A percentile compares a stretch with the other conserved stretches of the same genome.
phyloP scores from a whole-genome alignment of 2,888 invertebrate species.

The Panopea generosa region DNA sequence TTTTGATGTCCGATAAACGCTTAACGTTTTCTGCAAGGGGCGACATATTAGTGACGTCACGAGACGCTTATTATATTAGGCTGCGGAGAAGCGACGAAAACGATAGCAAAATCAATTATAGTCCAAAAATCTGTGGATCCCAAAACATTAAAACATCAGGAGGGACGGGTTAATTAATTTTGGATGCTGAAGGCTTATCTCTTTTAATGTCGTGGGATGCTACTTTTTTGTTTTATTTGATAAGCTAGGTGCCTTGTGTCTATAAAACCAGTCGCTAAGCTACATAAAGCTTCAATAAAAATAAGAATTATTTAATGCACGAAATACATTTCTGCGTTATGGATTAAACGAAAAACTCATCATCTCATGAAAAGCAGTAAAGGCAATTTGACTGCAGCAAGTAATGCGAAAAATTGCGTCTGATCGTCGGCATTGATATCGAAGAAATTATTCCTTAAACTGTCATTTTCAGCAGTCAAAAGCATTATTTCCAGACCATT shows the following conservation, averaged over 20 bases:
- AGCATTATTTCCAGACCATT: conserved; percentile 50
- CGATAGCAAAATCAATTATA: conserved; percentile 33
- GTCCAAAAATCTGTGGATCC: conserved; percentile 30
- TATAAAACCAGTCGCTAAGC: conserved; percentile 3
- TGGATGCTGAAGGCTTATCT: neutral
- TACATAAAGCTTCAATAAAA: neutral
- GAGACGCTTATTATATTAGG: conserved; percentile 25
- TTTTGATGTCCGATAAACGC: conserved; percentile 26
- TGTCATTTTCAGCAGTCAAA: conserved; percentile 40
- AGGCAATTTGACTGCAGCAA: conserved; percentile 29
- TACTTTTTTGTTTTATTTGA: no score
- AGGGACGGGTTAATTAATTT: neutral
- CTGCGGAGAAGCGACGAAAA: conserved; percentile 38
- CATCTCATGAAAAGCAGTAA: no score
- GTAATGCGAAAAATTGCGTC: conserved; percentile 45
- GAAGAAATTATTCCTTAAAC: conserved; percentile 18
- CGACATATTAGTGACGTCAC: conserved; percentile 51
- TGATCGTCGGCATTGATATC: conserved; percentile 32
- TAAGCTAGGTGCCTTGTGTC: conserved; percentile 19
- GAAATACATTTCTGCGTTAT: no score
- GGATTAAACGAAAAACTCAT: no score
- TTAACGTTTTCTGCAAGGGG: conserved; percentile 19
- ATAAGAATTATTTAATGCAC: no score
- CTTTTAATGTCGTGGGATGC: no score
- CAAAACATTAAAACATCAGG: neutral